Base-by-base conservation (phyloP, 2,113 vertebrate species). In the Atherinomorus stipes region DNA sequence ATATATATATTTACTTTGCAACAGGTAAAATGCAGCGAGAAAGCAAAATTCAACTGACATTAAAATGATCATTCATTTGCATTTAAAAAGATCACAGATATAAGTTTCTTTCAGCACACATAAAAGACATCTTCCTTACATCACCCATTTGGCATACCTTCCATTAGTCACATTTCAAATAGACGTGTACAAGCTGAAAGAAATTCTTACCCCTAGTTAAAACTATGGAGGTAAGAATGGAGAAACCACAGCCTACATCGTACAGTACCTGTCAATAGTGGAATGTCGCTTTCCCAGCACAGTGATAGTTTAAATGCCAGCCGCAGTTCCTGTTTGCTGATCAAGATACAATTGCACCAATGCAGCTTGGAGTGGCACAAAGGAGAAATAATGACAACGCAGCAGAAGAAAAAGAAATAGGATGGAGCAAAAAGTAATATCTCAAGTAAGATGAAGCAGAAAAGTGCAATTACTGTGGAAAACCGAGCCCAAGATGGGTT, bases 221-320 rank as follows among this genome's bases (percentile, higher is more conserved):
- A 45, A 56, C 44, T 15, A 40, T 50, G 49, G 3, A 18, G 19
- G 58, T 45, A 80, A 80, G 60, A 72, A 88, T 71, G 56, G 73
- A 71, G 71, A 88, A 81, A 78, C 49, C 22, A 45, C 42, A 13
- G 31, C 52, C 12, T 19, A 40, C n/a, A 16, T n/a, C n/a, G n/a
- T n/a, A n/a, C 7, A 44, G 62, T 47, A 31, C n/a, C 25, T 47
- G 64, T 64, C 53, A 38, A 51, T 25, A 57, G 31, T 77, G 78
- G 88, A 91, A 89, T 89, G 65, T 26, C 63, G 81, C 67, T 74
- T 73, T 78, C 77, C 80, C 64, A 11, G 88, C 44, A 61, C 5
- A 28, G 4, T 25, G 12, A 8, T 7, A 34, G 44, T n/a, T 23
- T 22, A 63, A 49, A 23, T 49, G n/a, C 11, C 12, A 42, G 11